Conservation (phyloP, 2,888 invertebrate genomes). For the Conomelus anceps region DNA sequence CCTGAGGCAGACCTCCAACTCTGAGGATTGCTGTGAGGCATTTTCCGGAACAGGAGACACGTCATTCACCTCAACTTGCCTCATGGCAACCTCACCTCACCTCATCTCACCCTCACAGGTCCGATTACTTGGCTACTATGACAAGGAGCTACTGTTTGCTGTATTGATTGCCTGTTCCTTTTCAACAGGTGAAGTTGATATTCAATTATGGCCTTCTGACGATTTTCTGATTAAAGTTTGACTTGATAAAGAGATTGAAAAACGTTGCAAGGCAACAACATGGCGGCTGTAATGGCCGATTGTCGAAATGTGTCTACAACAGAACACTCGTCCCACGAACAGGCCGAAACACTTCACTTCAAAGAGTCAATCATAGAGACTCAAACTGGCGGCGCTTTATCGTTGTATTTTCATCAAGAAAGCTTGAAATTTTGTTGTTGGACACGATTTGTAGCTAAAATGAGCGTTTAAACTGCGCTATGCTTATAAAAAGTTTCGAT, state of each 20-base stretch:
- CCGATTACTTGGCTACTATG: background rate
- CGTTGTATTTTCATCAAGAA: background rate
- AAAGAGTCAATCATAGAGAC: background rate
- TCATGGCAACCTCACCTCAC: no score
- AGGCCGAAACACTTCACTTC: background rate
- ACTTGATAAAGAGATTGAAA: background rate
- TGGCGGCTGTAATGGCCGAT: no score
- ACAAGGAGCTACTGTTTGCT: background rate
- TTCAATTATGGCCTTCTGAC: background rate
- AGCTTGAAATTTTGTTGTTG: background rate
- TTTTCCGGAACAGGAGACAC: background rate
- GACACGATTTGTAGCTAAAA: no score
- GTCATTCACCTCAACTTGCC: background rate
- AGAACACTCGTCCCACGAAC: no score
- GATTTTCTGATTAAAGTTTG: background rate
- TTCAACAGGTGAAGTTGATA: background rate
- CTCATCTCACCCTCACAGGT: background rate
- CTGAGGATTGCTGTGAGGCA: background rate
- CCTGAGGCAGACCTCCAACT: background rate
- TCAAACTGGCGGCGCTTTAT: no score
- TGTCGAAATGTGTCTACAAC: background rate
- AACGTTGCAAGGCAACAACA: background rate
- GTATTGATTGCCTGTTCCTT: background rate
- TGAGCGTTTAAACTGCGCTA: no score
- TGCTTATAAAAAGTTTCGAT: no score